A percentile compares a stretch with the other conserved stretches of the same genome.
These are phyloP conservation scores for Furcifer pardalis DNA, from an alignment of 2,797 vertebrate species.

Conservation along the genomic window DNA sequence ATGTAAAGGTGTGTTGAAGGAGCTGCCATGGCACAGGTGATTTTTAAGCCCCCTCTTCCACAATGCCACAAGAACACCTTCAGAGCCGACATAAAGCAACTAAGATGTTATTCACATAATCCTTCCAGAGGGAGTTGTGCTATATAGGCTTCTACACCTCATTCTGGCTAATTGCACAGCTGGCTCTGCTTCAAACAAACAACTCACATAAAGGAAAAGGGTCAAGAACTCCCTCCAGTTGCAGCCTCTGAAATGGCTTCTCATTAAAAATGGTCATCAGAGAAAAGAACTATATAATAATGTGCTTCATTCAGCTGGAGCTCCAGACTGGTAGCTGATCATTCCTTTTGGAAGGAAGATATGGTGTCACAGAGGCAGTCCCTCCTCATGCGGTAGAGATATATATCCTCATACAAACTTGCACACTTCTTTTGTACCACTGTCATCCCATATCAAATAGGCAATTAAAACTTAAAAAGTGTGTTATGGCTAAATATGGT, in stretches of 20 bases:
- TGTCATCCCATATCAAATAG: neutral
- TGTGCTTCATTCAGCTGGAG: neutral
- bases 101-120: no score
- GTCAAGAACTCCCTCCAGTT: neutral
- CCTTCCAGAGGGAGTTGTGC: no score
- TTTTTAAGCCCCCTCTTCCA: no score
- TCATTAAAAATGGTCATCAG: neutral
- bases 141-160: no score
- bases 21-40: no score
- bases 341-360: no score
- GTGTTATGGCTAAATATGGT: neutral
- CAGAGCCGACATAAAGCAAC: no score
- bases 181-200: no score
- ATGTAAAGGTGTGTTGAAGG: neutral
- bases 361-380: no score
- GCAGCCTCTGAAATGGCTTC: neutral
- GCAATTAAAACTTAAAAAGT: neutral
- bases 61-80: no score
- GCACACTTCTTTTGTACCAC: neutral
- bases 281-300: neutral
- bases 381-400: no score
- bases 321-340: neutral
- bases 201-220: neutral
- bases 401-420: neutral
- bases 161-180: no score